Conservation (phyloP, 2,888 invertebrate genomes). For the Dicycla oo region DNA sequence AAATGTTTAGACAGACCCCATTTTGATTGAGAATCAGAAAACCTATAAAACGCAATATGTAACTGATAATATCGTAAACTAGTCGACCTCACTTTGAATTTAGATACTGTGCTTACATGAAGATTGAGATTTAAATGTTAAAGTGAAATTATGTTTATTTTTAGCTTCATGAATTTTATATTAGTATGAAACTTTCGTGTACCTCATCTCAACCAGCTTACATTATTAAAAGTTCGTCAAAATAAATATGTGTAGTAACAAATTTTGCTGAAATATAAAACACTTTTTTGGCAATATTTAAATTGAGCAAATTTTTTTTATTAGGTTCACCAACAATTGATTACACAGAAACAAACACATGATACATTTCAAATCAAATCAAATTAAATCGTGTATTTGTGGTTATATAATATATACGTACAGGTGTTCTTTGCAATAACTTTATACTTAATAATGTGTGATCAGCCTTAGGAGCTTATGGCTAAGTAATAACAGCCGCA, state of each 20-base stretch:
- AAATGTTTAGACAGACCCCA: not conserved
- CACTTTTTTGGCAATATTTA: no score
- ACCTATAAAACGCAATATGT: conserved; percentile 3
- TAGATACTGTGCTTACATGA: conserved; percentile 26
- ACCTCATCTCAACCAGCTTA: not conserved
- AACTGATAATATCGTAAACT: conserved; percentile 18
- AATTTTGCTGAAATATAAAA: not conserved
- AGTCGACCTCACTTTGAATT: conserved; percentile 30
- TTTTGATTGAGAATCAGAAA: conserved; percentile 5
- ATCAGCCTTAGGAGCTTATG: no score
- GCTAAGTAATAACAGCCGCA: no score
- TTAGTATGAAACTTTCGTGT: conserved; percentile 6
- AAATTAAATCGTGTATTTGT: no score
- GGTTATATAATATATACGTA: no score
- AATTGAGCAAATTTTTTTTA: no score
- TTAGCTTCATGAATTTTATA: not conserved
- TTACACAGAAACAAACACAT: no score
- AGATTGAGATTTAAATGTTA: conserved; percentile 23
- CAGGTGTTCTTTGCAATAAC: no score
- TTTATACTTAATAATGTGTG: no score
- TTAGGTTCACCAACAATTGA: no score
- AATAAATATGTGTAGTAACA: not conserved
- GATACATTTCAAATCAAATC: no score
- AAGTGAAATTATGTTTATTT: conserved; percentile 14
- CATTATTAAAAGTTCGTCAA: not conserved